Percentiles rank a stretch among this genome's conserved stretches.
Conservation (phyloP, 2,888 invertebrate genomes). For the Catocala nupta region DNA sequence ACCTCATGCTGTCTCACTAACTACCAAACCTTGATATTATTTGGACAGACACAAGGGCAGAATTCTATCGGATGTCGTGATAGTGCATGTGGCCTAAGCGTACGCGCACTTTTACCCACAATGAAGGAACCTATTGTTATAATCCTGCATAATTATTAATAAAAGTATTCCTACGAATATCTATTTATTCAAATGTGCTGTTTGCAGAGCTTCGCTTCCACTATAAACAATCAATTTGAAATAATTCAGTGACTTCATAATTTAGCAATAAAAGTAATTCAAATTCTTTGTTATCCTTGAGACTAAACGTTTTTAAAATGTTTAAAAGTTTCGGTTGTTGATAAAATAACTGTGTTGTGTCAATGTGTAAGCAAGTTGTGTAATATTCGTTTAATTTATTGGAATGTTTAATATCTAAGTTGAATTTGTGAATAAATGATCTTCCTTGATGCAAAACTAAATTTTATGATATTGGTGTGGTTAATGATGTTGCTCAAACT, state of each 20-base stretch:
- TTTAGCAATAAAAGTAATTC: constrained; percentile 22
- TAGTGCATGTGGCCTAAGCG: neutral
- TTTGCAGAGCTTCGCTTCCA: constrained; percentile 61
- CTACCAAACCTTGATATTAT: too few species aligned
- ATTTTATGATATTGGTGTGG: constrained; percentile 67
- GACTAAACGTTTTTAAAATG: constrained; percentile 43
- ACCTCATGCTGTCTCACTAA: too few species aligned
- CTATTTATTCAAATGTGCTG: constrained; percentile 49
- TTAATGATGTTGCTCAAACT: constrained; percentile 84
- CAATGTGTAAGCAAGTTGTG: constrained; percentile 35
- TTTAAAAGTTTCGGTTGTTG: constrained; percentile 30
- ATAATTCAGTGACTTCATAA: neutral
- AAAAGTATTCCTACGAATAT: constrained; percentile 14
- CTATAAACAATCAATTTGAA: constrained; percentile 20
- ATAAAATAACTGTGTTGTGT: constrained; percentile 31
- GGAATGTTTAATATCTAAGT: constrained; percentile 40
- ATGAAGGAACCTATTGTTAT: neutral
- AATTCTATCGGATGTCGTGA: neutral
- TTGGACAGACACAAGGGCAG: too few species aligned
- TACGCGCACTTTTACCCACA: constrained; percentile 3
- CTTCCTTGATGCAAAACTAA: constrained; percentile 55
- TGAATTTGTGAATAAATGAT: constrained; percentile 45
- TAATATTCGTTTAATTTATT: constrained; percentile 41
- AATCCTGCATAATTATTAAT: neutral
- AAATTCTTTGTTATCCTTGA: constrained; percentile 45